Conservation (phyloP, 2,888 invertebrate genomes). For the Mayetiola destructor region DNA sequence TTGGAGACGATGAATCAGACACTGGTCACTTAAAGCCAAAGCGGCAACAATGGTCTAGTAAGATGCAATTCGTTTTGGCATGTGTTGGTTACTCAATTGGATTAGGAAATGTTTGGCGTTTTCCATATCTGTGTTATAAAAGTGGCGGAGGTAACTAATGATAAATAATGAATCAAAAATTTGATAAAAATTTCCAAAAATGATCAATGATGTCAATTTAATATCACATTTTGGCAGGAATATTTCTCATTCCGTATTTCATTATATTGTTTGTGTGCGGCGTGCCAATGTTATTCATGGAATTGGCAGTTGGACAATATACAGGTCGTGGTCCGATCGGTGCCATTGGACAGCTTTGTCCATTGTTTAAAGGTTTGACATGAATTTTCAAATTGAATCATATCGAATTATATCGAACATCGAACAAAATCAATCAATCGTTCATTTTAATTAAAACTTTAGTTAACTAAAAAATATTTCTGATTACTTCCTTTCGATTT, state of each 20-base stretch:
- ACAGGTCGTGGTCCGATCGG: conserved; percentile 85
- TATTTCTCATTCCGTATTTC: conserved; percentile 89
- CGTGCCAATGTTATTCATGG: conserved; percentile 87
- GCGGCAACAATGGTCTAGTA: conserved; percentile 75
- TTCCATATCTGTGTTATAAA: conserved; percentile 83
- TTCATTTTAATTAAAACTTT: neutral
- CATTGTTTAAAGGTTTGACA: conserved; percentile 70
- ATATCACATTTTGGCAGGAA: conserved; percentile 45
- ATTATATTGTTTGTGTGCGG: conserved; percentile 81
- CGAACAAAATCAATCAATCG: neutral
- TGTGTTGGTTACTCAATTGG: conserved; percentile 83
- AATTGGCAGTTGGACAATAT: conserved; percentile 81
- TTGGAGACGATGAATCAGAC: conserved; percentile 52
- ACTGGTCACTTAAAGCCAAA: conserved; percentile 57
- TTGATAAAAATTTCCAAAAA: neutral
- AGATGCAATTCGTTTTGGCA: conserved; percentile 76
- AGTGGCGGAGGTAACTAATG: conserved; percentile 62
- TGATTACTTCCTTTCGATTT: neutral
- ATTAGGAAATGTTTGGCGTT: conserved; percentile 80
- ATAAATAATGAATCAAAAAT: neutral
- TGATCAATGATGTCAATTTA: neutral
- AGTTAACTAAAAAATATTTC: neutral
- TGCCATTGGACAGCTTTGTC: conserved; percentile 80
- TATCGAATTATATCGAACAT: neutral
- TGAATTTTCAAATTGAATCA: neutral